Conservation (phyloP, 1,140 invertebrate species). For the Calycopis cecrops region DNA sequence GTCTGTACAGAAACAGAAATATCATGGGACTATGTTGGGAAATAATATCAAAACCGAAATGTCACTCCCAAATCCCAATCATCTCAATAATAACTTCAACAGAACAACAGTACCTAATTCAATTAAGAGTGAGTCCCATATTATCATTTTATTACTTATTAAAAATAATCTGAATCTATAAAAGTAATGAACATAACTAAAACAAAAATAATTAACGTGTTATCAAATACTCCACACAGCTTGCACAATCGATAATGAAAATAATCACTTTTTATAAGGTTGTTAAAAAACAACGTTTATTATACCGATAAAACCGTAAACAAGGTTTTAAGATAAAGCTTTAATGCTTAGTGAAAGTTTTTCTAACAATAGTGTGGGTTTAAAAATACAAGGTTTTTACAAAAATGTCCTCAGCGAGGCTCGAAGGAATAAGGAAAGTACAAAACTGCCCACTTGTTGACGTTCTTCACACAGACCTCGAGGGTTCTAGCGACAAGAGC, state of each 20-base stretch:
- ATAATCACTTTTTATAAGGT: not conserved
- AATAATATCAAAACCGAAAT: too few relatives aligned
- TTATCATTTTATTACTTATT: conserved; percentile 4
- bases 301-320: not conserved
- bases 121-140: not conserved
- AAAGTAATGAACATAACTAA: conserved; percentile 9
- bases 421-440: conserved; percentile 33
- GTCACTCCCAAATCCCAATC: too few relatives aligned
- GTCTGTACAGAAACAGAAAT: too few relatives aligned
- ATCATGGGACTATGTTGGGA: too few relatives aligned
- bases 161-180: conserved; percentile 3
- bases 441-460: conserved; percentile 61
- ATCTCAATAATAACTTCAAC: too few relatives aligned
- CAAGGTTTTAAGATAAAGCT: not conserved
- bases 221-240: not conserved
- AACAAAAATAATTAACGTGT: conserved; percentile 5
- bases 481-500: conserved; percentile 53
- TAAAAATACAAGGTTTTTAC: conserved; percentile 11
- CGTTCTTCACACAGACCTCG: conserved; percentile 39
- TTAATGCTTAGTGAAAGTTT: not conserved
- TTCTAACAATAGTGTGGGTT: conserved; percentile 2
- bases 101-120: too few relatives aligned
- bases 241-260: not conserved
- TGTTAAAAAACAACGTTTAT: not conserved
- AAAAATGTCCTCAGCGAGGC: conserved; percentile 12